These are phyloP conservation scores for Chrysopilus asiliformis DNA, from an alignment of 2,888 invertebrate genomes.

Conservation along the genomic window DNA sequence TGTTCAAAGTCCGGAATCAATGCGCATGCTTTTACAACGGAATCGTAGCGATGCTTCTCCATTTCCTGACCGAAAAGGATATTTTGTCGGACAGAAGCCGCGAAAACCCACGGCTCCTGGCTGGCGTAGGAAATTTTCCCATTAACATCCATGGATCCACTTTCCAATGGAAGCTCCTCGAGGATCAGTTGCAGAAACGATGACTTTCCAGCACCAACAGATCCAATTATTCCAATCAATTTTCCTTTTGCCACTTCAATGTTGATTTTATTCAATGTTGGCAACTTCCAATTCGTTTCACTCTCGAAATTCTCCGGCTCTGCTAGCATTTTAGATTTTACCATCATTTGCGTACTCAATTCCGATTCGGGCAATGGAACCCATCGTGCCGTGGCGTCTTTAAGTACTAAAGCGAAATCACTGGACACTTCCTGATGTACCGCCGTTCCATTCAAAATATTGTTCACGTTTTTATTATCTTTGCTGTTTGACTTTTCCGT, in stretches of 20 bases:
- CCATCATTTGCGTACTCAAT: too few species aligned
- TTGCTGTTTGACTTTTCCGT: too few species aligned
- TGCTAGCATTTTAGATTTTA: too few species aligned
- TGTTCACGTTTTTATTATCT: too few species aligned
- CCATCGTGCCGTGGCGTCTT: constrained; percentile 38
- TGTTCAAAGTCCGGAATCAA: constrained; percentile 39
- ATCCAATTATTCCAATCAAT: constrained; percentile 56
- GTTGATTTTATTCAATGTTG: constrained; percentile 41
- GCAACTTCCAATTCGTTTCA: too few species aligned
- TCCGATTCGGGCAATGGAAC: too few species aligned
- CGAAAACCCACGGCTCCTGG: constrained; percentile 78
- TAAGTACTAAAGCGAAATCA: constrained; percentile 13
- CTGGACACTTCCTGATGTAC: too few species aligned
- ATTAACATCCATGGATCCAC: constrained; percentile 43
- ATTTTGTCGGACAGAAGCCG: constrained; percentile 65
- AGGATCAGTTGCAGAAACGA: constrained; percentile 55
- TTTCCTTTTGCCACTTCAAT: constrained; percentile 43
- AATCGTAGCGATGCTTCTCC: constrained; percentile 28
- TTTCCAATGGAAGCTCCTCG: constrained; percentile 49
- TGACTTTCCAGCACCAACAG: constrained; percentile 64
- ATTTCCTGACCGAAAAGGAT: constrained; percentile 58
- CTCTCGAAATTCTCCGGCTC: too few species aligned
- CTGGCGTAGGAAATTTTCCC: constrained; percentile 60
- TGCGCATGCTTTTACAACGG: constrained; percentile 35
- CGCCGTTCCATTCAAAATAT: too few species aligned